Percentiles rank a stretch among this genome's conserved stretches.
Conservation (phyloP, 1,140 invertebrate species). For the Temnothorax nylanderi region DNA sequence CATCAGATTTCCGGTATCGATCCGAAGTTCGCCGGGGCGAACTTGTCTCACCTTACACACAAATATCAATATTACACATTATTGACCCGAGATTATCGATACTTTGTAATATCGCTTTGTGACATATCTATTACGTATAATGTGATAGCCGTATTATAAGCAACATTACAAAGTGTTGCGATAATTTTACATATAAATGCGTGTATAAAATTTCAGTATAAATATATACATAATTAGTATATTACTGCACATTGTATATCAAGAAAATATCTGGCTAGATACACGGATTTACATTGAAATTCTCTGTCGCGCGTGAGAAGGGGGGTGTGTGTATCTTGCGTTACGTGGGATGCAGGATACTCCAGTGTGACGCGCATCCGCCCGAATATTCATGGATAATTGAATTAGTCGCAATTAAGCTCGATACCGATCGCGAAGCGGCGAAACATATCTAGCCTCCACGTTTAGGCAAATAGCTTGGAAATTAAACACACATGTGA, state of each 20-base stretch:
- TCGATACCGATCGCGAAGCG: conserved; percentile 56
- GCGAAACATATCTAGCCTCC: conserved; percentile 54
- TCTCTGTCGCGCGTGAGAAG: background rate
- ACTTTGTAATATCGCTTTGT: no score
- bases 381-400: conserved; percentile 55
- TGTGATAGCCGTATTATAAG: background rate
- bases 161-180: background rate
- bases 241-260: background rate
- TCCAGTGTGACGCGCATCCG: conserved; percentile 22
- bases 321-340: background rate
- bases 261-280: background rate
- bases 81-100: background rate
- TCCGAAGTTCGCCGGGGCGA: background rate
- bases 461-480: conserved; percentile 42
- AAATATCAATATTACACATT: background rate
- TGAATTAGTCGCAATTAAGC: conserved; percentile 65
- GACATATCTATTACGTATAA: background rate
- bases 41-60: background rate
- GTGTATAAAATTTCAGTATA: background rate
- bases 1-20: conserved; percentile 39
- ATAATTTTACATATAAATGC: background rate
- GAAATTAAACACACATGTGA: conserved; percentile 51
- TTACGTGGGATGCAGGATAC: background rate
- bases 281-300: background rate
- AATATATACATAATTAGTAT: background rate